Evolutionary conservation across 2,797 vertebrate species (phyloP).

Genomic region (Gymnothorax javanicus): DNA sequence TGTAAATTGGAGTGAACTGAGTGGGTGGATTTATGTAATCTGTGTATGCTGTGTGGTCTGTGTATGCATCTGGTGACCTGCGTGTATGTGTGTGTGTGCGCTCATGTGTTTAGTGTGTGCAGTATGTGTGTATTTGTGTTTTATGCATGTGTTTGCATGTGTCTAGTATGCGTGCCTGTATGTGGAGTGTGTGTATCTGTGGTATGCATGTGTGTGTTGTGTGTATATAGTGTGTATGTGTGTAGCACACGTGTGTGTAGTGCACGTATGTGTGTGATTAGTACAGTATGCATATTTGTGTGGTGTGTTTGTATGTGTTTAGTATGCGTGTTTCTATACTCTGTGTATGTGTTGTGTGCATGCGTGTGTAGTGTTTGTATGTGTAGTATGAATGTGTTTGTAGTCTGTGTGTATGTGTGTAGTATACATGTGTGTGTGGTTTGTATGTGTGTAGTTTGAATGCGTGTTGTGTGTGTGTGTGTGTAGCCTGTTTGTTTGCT

Average conservation of each 20-base stretch:
- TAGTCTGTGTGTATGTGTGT: conserved; percentile 26
- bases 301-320: not conserved
- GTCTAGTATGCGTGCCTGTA: not conserved
- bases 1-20: not conserved
- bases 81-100: not conserved
- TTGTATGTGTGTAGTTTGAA: conserved; percentile 27
- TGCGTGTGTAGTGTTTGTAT: conserved; percentile 28
- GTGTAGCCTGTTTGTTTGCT: not conserved
- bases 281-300: not conserved
- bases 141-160: conserved; percentile 13
- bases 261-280: not conserved
- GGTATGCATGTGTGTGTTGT: conserved; percentile 23
- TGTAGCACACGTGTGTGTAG: not conserved
- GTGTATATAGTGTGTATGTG: conserved; percentile 24
- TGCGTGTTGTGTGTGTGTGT: conserved; percentile 19
- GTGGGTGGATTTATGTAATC: not conserved
- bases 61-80: conserved; percentile 10
- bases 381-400: not conserved
- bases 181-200: conserved; percentile 27
- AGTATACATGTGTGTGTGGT: conserved; percentile 13
- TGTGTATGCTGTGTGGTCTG: not conserved
- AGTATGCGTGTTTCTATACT: conserved; percentile 4
- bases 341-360: conserved; percentile 24
- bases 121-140: conserved; percentile 12
- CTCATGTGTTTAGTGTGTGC: not conserved